Evolutionary conservation across 2,113 vertebrate genomes (phyloP).

Genomic region (Laticauda colubrina): DNA sequence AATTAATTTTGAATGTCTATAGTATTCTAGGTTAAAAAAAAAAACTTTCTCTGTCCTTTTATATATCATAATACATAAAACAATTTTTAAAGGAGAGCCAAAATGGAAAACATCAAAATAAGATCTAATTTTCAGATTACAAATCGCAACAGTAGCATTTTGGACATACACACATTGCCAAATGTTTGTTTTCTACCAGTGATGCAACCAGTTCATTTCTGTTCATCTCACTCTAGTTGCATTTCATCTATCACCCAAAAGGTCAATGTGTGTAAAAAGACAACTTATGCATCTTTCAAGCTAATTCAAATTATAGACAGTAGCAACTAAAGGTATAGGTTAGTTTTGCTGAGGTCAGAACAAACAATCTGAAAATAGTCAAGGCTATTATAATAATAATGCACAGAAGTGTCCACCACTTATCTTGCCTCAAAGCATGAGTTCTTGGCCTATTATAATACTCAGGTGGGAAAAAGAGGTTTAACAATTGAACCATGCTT

Average conservation of each 20-base stretch:
- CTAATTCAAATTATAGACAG: neutral
- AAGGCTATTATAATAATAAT: neutral
- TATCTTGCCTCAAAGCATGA: neutral
- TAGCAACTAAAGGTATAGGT: neutral
- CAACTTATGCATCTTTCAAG: neutral
- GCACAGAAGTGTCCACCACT: neutral
- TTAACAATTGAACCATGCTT: neutral
- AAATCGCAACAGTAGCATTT: neutral
- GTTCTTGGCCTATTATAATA: neutral
- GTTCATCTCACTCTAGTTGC: neutral
- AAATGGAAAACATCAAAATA: neutral
- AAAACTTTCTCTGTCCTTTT: neutral
- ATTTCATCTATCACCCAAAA: neutral
- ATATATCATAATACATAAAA: neutral
- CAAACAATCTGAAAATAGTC: neutral
- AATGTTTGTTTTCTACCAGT: neutral
- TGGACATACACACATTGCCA: neutral
- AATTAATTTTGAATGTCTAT: neutral
- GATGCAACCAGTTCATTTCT: neutral
- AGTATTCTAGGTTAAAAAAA: neutral
- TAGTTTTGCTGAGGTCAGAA: neutral
- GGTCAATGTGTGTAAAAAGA: neutral
- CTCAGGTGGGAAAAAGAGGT: neutral
- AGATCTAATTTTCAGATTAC: neutral
- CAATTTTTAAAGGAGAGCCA: neutral